These are phyloP conservation scores for Philotrypesis tridentata DNA, from an alignment of 1,140 invertebrate genomes.

Conservation along the genomic window DNA sequence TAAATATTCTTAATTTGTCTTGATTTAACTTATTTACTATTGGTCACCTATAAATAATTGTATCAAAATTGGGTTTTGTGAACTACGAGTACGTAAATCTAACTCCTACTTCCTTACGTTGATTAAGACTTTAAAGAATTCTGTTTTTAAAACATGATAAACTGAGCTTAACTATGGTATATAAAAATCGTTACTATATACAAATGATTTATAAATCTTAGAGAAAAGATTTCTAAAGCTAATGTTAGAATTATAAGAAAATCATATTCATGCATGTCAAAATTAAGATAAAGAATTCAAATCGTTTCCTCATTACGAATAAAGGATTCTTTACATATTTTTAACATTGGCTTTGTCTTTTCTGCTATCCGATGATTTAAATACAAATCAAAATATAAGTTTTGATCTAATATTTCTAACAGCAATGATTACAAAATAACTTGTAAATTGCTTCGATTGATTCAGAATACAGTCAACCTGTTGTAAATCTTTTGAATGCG, in stretches of 20 bases:
- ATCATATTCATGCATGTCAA: not conserved
- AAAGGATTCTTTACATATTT: constrained; percentile 31
- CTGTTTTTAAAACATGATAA: not conserved
- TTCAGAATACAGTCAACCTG: not conserved
- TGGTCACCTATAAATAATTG: not conserved
- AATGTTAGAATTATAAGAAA: not conserved
- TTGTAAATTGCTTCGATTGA: constrained; percentile 8
- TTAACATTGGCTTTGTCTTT: constrained; percentile 11
- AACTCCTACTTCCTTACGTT: not conserved
- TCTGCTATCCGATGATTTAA: not conserved
- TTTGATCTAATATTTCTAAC: too few species aligned
- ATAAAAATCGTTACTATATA: constrained; percentile 33
- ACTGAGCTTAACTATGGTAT: constrained; percentile 6
- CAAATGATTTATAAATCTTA: constrained; percentile 33
- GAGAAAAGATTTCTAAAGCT: constrained; percentile 4
- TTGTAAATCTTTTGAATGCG: not conserved
- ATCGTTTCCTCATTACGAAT: constrained; percentile 12
- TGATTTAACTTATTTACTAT: not conserved
- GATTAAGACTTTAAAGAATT: not conserved
- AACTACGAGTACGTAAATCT: not conserved
- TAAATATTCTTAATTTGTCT: constrained; percentile 2
- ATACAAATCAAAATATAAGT: not conserved
- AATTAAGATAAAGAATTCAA: not conserved
- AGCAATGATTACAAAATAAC: not conserved
- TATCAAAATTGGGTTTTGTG: constrained; percentile 20